A percentile compares a stretch with the other conserved stretches of the same genome.
phyloP scores from a whole-genome alignment of 2,113 vertebrate genomes.

The Narcine bancroftii region DNA sequence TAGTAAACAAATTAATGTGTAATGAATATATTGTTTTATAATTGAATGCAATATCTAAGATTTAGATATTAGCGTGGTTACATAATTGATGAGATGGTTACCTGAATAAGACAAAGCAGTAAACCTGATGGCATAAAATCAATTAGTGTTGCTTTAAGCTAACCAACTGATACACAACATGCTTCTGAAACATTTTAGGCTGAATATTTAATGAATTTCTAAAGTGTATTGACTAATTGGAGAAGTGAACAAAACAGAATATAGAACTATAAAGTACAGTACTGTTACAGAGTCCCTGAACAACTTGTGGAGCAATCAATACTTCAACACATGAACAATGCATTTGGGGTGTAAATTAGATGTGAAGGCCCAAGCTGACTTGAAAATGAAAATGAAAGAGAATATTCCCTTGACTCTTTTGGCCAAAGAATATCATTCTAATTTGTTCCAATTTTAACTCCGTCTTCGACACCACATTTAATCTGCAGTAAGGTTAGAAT shows the following conservation, averaged over 20 bases:
- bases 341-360: not conserved
- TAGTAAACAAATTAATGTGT: not conserved
- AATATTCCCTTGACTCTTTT: not conserved
- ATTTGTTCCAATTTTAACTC: not conserved
- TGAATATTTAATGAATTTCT: not conserved
- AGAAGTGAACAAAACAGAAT: too few relatives aligned
- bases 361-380: too few relatives aligned
- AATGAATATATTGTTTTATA: not conserved
- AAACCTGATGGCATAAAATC: not conserved
- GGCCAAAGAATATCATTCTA: not conserved
- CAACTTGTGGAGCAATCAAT: not conserved
- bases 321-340: not conserved
- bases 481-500: not conserved
- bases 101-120: not conserved
- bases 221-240: not conserved
- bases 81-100: not conserved
- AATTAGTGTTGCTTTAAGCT: not conserved
- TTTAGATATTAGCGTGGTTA: not conserved
- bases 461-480: not conserved
- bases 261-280: not conserved
- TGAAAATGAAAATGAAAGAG: not conserved
- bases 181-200: not conserved
- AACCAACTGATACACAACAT: not conserved
- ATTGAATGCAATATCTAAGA: not conserved
- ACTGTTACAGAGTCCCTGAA: not conserved